These are phyloP conservation scores for Lethenteron reissneri DNA, from an alignment of 2,113 vertebrate species.

Conservation along the genomic window DNA sequence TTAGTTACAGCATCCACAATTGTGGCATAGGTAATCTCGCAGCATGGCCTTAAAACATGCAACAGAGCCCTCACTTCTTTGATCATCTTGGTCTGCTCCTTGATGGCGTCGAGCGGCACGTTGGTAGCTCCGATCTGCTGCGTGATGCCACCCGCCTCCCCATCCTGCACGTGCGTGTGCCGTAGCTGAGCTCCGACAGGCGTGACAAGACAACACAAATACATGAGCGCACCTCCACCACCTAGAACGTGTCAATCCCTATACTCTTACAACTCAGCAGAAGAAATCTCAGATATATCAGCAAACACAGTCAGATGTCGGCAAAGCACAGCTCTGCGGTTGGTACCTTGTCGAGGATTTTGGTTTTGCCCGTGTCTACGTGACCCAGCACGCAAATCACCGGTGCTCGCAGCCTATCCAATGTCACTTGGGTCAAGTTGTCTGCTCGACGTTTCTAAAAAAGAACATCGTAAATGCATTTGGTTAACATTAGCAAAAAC, in stretches of 20 bases:
- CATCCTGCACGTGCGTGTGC: constrained; percentile 76
- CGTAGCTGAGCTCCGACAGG: constrained; percentile 32
- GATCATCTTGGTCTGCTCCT: constrained; percentile 85
- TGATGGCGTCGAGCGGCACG: constrained; percentile 68
- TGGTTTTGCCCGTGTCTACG: constrained; percentile 93
- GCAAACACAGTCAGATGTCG: no score
- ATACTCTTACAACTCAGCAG: not conserved
- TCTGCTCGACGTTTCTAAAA: constrained; percentile 60
- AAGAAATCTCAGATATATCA: constrained; percentile 6
- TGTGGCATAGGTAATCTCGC: no score
- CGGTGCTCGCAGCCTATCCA: constrained; percentile 49
- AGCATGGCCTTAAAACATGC: no score
- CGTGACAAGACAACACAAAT: not conserved
- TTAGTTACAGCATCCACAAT: no score
- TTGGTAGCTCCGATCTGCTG: constrained; percentile 97
- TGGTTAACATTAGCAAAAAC: not conserved
- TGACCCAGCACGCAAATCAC: constrained; percentile 92
- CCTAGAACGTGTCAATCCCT: no score
- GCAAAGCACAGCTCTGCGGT: no score
- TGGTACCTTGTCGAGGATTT: constrained; percentile 88
- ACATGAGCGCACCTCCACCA: not conserved
- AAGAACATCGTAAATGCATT: constrained; percentile 9
- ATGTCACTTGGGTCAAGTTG: constrained; percentile 51
- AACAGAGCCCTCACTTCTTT: constrained; percentile 43
- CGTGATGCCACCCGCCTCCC: constrained; percentile 90